These are phyloP conservation scores for Leucoraja erinaceus DNA, from an alignment of 2,113 vertebrate genomes.

Conservation along the genomic window DNA sequence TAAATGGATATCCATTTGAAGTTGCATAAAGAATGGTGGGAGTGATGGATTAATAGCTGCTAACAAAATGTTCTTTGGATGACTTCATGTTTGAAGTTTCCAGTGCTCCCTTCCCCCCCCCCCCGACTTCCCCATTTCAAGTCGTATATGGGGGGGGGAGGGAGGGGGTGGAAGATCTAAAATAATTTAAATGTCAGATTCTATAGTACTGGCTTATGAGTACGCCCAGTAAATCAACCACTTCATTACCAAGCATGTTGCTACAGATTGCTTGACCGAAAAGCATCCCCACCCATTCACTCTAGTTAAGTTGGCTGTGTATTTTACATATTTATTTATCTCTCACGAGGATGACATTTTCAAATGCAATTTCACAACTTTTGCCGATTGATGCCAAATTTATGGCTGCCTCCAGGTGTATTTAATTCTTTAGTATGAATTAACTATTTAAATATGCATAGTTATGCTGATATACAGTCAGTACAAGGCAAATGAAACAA, in stretches of 20 bases:
- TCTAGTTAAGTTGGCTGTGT: background rate
- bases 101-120: background rate
- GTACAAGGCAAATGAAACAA: background rate
- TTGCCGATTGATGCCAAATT: background rate
- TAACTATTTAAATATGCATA: background rate
- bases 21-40: background rate
- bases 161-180: too few relatives aligned
- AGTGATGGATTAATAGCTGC: background rate
- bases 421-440: background rate
- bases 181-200: too few relatives aligned
- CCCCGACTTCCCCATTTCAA: too few relatives aligned
- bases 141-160: too few relatives aligned
- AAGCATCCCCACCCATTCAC: too few relatives aligned
- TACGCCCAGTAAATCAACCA: too few relatives aligned
- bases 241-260: too few relatives aligned
- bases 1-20: background rate
- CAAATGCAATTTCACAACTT: background rate
- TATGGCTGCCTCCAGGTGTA: background rate
- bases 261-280: too few relatives aligned
- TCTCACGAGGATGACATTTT: background rate
- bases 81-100: background rate
- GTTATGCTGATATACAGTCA: background rate
- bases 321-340: background rate
- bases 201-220: too few relatives aligned
- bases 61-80: background rate